These are phyloP conservation scores for Clanis bilineata DNA, from an alignment of 2,888 invertebrate species.

Conservation along the genomic window DNA sequence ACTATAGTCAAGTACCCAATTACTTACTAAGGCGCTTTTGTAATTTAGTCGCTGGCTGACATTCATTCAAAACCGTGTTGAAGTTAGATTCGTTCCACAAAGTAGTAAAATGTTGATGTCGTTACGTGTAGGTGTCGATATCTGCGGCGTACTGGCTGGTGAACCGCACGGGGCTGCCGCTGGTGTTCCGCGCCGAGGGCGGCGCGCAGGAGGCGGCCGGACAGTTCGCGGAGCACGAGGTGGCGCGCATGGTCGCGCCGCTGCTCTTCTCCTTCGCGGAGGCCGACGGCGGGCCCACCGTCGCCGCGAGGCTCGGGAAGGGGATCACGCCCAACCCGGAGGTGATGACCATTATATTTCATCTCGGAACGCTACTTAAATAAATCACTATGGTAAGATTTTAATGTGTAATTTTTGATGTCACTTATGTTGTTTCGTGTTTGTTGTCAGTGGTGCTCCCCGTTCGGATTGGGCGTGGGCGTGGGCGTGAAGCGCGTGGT, in stretches of 20 bases:
- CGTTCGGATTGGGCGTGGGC: slow-evolving; percentile 92
- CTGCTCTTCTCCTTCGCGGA: slow-evolving; percentile 97
- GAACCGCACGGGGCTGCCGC: slow-evolving; percentile 97
- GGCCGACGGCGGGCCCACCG: slow-evolving; percentile 90
- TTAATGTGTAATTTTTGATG: too few species aligned
- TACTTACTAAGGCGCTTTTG: too few species aligned
- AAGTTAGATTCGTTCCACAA: not conserved
- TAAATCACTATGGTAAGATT: too few species aligned
- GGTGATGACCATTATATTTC: slow-evolving; percentile 35
- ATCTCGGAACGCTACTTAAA: not conserved
- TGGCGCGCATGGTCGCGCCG: slow-evolving; percentile 95
- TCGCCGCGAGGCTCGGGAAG: slow-evolving; percentile 89
- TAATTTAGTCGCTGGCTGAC: too few species aligned
- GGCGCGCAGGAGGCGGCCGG: slow-evolving; percentile 90
- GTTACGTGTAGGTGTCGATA: slow-evolving; percentile 83
- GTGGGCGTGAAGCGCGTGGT: slow-evolving; percentile 82
- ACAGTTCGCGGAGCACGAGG: slow-evolving; percentile 97
- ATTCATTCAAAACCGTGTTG: too few species aligned
- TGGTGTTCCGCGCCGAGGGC: slow-evolving; percentile 96
- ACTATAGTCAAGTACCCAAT: too few species aligned
- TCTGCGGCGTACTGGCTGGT: slow-evolving; percentile 97
- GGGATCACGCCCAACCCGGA: slow-evolving; percentile 75
- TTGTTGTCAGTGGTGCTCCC: slow-evolving; percentile 89
- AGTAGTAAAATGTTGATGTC: slow-evolving; percentile 12
- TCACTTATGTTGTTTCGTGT: too few species aligned